Percentiles rank a stretch among this genome's conserved stretches.
Evolutionary conservation across 2,797 vertebrate genomes (phyloP).

Genomic region (Triplophysa bombifrons): DNA sequence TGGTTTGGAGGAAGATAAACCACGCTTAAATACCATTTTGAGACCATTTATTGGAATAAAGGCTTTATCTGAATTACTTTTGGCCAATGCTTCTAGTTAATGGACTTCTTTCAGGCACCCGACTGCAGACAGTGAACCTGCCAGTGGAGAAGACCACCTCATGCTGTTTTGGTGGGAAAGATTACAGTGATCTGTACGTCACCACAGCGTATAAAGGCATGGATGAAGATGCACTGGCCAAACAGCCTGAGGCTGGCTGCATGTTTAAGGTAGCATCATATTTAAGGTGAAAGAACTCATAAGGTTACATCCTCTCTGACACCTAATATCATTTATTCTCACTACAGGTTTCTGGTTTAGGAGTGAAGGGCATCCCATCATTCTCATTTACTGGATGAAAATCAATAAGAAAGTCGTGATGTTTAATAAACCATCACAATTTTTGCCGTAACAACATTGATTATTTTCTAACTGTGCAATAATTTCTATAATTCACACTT

Average conservation of each 20-base stretch:
- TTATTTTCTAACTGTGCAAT: slow-evolving; percentile 6
- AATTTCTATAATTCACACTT: neutral
- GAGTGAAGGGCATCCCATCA: slow-evolving; percentile 83
- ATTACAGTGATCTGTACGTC: slow-evolving; percentile 90
- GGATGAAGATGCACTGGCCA: slow-evolving; percentile 68
- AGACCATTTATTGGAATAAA: too few species aligned
- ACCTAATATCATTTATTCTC: slow-evolving; percentile 19
- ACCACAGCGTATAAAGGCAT: slow-evolving; percentile 83
- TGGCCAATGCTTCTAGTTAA: neutral
- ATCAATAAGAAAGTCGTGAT: neutral
- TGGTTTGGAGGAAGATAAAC: neutral
- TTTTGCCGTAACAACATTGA: neutral
- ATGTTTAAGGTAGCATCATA: slow-evolving; percentile 82
- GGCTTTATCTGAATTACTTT: neutral
- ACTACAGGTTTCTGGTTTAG: slow-evolving; percentile 80
- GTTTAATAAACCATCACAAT: neutral
- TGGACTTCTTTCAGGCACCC: slow-evolving; percentile 75
- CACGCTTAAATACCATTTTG: too few species aligned
- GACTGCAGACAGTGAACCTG: slow-evolving; percentile 85
- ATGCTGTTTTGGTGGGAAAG: slow-evolving; percentile 90
- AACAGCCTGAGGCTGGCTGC: slow-evolving; percentile 84
- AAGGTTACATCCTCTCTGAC: neutral
- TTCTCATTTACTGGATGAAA: slow-evolving; percentile 77
- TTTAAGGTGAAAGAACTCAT: neutral
- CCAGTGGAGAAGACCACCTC: slow-evolving; percentile 88